These are phyloP conservation scores for Tapera naevia DNA, from an alignment of 2,797 vertebrate species.

Conservation along the genomic window DNA sequence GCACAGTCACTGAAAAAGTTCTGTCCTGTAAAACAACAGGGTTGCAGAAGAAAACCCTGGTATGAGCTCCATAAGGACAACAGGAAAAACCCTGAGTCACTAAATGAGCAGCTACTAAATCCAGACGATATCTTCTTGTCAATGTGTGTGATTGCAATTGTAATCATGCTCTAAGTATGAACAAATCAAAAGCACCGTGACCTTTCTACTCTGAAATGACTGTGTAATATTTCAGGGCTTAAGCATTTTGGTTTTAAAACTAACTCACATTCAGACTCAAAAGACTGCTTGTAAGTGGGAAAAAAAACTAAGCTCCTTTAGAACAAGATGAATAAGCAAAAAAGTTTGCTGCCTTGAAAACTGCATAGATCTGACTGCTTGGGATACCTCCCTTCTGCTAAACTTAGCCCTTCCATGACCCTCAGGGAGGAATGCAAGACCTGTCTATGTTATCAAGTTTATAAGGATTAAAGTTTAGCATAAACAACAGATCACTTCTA, in stretches of 20 bases:
- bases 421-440: conserved; percentile 42
- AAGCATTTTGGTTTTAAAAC: conserved; percentile 31
- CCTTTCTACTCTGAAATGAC: conserved; percentile 51
- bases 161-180: conserved; percentile 37
- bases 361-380: neutral
- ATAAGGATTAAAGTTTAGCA: conserved; percentile 56
- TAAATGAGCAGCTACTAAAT: conserved; percentile 55
- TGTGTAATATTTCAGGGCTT: conserved; percentile 26
- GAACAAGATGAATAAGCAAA: neutral
- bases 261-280: neutral
- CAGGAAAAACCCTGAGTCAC: conserved; percentile 48
- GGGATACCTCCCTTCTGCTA: conserved; percentile 18
- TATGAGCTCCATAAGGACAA: neutral
- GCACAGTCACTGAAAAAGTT: neutral
- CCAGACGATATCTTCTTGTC: conserved; percentile 39
- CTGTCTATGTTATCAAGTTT: conserved; percentile 59
- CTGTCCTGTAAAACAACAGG: neutral
- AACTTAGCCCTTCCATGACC: conserved; percentile 62
- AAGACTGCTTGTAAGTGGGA: neutral
- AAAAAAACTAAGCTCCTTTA: neutral
- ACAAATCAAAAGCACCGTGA: conserved; percentile 11
- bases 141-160: conserved; percentile 25
- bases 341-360: conserved; percentile 14
- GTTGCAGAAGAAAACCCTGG: neutral
- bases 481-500: conserved; percentile 47